Percentiles rank a stretch among this genome's conserved stretches.
These are phyloP conservation scores for Troides helena DNA, from an alignment of 2,888 invertebrate genomes.

Conservation along the genomic window DNA sequence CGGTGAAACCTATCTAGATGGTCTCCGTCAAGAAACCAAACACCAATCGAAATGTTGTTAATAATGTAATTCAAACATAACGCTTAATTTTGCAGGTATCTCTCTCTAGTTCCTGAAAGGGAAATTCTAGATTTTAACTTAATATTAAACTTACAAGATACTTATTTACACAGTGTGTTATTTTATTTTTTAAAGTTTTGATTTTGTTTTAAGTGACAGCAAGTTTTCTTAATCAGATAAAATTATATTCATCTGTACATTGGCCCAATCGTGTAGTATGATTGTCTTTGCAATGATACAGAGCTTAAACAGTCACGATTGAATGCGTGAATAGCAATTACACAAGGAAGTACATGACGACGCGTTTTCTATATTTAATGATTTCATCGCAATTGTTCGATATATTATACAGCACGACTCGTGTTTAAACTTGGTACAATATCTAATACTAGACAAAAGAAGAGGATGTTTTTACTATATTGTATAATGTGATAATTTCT, in stretches of 20 bases:
- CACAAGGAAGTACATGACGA: conserved; percentile 9
- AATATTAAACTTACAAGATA: no score
- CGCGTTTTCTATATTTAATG: conserved; percentile 12
- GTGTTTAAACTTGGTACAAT: conserved; percentile 1
- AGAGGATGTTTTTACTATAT: conserved; percentile 2
- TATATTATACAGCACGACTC: background rate
- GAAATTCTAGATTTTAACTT: no score
- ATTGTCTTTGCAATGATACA: background rate
- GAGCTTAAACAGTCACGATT: conserved; percentile 8
- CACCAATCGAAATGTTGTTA: no score
- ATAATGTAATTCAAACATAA: no score
- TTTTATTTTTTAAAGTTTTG: no score
- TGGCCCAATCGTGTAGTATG: background rate
- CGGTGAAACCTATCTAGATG: no score
- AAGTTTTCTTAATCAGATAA: background rate
- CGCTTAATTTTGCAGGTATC: no score
- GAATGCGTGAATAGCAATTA: conserved; percentile 6
- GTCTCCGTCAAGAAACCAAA: no score
- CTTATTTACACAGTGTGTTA: no score
- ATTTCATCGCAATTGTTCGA: conserved; percentile 16
- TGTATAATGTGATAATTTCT: background rate
- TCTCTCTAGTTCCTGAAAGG: no score
- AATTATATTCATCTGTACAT: conserved; percentile 3
- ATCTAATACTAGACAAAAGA: background rate
- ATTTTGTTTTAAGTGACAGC: no score